A percentile compares a stretch with the other conserved stretches of the same genome.
Conservation (phyloP, 2,888 invertebrate species). For the Dromius quadrimaculatus region DNA sequence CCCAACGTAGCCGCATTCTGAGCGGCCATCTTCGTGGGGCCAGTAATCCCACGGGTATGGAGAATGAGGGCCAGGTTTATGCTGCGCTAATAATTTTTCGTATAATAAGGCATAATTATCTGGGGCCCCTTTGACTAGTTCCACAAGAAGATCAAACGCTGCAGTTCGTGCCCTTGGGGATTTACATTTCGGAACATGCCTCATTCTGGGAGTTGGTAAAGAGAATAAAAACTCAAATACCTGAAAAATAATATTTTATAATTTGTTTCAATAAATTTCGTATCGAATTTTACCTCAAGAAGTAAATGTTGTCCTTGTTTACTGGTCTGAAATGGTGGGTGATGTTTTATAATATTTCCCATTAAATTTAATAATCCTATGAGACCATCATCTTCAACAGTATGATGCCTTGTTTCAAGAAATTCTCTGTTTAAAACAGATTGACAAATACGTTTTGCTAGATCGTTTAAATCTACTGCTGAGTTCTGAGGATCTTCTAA, state of each 20-base stretch:
- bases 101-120: slow-evolving; percentile 89
- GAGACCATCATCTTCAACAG: slow-evolving; percentile 90
- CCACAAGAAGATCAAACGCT: slow-evolving; percentile 91
- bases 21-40: slow-evolving; percentile 95
- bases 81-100: slow-evolving; percentile 85
- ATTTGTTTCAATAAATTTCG: background rate
- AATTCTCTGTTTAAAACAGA: slow-evolving; percentile 84
- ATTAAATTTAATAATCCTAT: slow-evolving; percentile 88
- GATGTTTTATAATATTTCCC: slow-evolving; percentile 90
- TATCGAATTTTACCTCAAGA: slow-evolving; percentile 68
- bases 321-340: slow-evolving; percentile 86
- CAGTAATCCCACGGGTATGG: slow-evolving; percentile 98
- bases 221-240: slow-evolving; percentile 91
- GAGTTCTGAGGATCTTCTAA: slow-evolving; percentile 70
- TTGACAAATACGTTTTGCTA: slow-evolving; percentile 75
- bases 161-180: slow-evolving; percentile 89
- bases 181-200: slow-evolving; percentile 93
- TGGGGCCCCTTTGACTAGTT: slow-evolving; percentile 85
- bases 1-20: slow-evolving; percentile 95
- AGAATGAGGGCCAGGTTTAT: slow-evolving; percentile 84
- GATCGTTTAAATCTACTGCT: slow-evolving; percentile 77
- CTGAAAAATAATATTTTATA: slow-evolving; percentile 65
- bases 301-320: slow-evolving; percentile 80
- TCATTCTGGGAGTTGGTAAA: slow-evolving; percentile 85
- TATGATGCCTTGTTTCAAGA: slow-evolving; percentile 83